Evolutionary conservation across 2,888 invertebrate species (phyloP).

Genomic region (Aphidoletes aphidimyza): DNA sequence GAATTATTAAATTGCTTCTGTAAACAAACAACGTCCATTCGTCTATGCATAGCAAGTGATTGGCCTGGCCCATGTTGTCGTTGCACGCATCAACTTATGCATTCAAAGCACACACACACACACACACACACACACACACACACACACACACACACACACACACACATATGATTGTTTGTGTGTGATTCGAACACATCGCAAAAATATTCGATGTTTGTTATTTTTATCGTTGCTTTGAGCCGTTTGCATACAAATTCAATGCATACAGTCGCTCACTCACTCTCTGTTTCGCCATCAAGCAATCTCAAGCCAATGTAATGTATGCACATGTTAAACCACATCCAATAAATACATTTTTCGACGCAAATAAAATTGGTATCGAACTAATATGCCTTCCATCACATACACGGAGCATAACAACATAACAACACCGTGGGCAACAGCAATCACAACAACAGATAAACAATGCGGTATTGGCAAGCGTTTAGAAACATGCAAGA

Average conservation of each 20-base stretch:
- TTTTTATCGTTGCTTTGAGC: slow-evolving; percentile 51
- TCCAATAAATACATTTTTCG: slow-evolving; percentile 50
- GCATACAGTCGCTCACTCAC: not conserved
- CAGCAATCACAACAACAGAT: slow-evolving; percentile 3
- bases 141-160: not conserved
- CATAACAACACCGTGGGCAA: not conserved
- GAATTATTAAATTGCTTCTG: slow-evolving; percentile 43
- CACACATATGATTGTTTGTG: not conserved
- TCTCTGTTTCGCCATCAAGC: not conserved
- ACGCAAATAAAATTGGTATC: slow-evolving; percentile 44
- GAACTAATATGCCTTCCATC: slow-evolving; percentile 32
- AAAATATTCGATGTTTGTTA: slow-evolving; percentile 27
- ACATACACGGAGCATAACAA: not conserved
- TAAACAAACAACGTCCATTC: slow-evolving; percentile 37
- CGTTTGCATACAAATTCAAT: not conserved
- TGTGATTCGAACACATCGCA: not conserved
- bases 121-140: not conserved
- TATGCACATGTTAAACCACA: slow-evolving; percentile 33
- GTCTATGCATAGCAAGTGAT: not conserved
- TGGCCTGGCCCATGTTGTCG: not conserved
- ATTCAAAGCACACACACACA: not conserved
- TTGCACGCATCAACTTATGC: slow-evolving; percentile 10
- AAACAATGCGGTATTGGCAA: not conserved
- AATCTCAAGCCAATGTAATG: not conserved
- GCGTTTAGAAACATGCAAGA: not conserved